Conservation (phyloP, 2,113 vertebrate species). For the Gasterosteus aculeatus region DNA sequence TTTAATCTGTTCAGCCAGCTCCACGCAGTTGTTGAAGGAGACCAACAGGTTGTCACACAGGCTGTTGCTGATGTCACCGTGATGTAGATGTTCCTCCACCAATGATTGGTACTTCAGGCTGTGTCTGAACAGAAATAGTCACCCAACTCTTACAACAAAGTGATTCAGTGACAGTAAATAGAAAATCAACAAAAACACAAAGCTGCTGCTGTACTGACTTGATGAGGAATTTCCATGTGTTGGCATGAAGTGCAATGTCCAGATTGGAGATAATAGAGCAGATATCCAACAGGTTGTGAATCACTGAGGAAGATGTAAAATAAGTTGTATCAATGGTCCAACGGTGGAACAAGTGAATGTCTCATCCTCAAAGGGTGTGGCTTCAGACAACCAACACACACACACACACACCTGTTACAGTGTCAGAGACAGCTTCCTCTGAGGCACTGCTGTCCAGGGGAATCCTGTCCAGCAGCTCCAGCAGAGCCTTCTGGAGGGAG, state of each 20-base stretch:
- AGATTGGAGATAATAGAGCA: slow-evolving; percentile 91
- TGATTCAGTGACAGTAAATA: not conserved
- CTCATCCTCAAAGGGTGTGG: not conserved
- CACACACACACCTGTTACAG: slow-evolving; percentile 84
- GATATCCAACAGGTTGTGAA: slow-evolving; percentile 92
- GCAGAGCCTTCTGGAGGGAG: slow-evolving; percentile 90
- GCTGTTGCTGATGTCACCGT: slow-evolving; percentile 83
- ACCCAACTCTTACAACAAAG: not conserved
- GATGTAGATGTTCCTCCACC: slow-evolving; percentile 87
- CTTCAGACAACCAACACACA: slow-evolving; percentile 8
- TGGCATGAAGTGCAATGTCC: slow-evolving; percentile 95
- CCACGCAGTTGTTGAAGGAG: slow-evolving; percentile 86
- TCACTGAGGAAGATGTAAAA: slow-evolving; percentile 78
- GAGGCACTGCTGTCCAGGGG: slow-evolving; percentile 77
- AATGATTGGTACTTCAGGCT: slow-evolving; percentile 90
- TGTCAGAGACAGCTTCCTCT: slow-evolving; percentile 80
- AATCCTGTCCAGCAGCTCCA: slow-evolving; percentile 89
- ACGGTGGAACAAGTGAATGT: not conserved
- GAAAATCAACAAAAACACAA: not conserved
- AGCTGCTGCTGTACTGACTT: slow-evolving; percentile 83
- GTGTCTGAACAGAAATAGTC: slow-evolving; percentile 81
- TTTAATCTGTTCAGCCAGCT: slow-evolving; percentile 88
- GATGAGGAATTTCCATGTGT: slow-evolving; percentile 97
- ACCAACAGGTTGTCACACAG: slow-evolving; percentile 87
- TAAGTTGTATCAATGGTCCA: not conserved